Evolutionary conservation across 2,888 invertebrate genomes (phyloP), one percentile per base, ranked within the genome.

Genomic region (Caenorhabditis sp.): DNA sequence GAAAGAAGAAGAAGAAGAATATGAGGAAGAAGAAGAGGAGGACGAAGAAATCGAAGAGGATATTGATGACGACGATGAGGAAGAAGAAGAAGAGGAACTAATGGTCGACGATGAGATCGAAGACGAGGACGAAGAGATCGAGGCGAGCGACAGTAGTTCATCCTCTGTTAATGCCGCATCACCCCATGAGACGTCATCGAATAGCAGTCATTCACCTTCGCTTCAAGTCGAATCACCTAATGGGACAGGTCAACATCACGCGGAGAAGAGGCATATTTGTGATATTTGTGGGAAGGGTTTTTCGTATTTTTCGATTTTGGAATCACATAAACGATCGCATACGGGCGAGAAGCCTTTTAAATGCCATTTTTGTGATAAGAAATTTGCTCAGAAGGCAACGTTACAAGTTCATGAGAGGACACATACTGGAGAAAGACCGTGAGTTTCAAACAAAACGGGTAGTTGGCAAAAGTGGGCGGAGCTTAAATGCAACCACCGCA

Each of bases 261-360:
- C 69, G 20, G 87, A 87, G 74, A 87, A 87, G 62, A 65, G 84
- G 49, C 87, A 87, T 65, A 77, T 85, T 52, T 87, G 87, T 64
- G 82, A 82, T 2, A 76, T 78, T 53, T 87, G 87, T 70, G 84
- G 83, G 26, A 87, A 87, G 69, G 85, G 74, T 59, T 43, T 71
- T 23, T 62, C 87, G 8, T 88, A 88, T 70, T 79, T 85, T 52
- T 87, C 87, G 20, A 85, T 88, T 26, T 80, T 88, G 57, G 87
- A 88, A 59, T 84, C 87, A 1, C 88, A 88, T 78, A 85, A 87
- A 66, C 80, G 88, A n/a, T 83, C 84, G 57, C 88, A 88, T 77
- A 88, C 88, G 3, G 87, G 88, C 1, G 87, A 87, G 64, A 86
- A 84, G 61, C 87, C 85, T 7, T 88, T 86, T 78, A 72, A 81